Conservation (phyloP, 2,113 vertebrate genomes). For the Hippocampus comes region DNA sequence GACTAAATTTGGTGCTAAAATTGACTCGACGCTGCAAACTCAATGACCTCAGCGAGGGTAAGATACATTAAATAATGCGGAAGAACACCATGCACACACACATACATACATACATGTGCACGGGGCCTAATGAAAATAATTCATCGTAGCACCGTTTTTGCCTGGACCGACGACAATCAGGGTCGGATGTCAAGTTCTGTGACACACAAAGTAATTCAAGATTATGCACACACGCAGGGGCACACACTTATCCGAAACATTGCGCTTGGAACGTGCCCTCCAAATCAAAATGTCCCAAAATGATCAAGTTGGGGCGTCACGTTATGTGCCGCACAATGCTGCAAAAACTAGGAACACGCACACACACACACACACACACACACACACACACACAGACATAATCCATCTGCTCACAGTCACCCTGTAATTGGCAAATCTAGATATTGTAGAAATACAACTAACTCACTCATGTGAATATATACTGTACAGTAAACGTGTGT, state of each 20-base stretch:
- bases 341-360: too few relatives aligned
- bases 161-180: too few relatives aligned
- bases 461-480: constrained; percentile 31
- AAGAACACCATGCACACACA: neutral
- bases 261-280: too few relatives aligned
- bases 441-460: constrained; percentile 55
- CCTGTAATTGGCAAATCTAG: constrained; percentile 60
- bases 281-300: constrained; percentile 25
- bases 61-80: constrained; percentile 3
- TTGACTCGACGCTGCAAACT: constrained; percentile 39
- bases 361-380: neutral
- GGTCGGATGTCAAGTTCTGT: too few relatives aligned
- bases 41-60: constrained; percentile 31
- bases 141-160: too few relatives aligned
- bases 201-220: too few relatives aligned
- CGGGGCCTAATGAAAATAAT: too few relatives aligned
- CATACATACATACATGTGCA: too few relatives aligned
- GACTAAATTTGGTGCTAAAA: constrained; percentile 49
- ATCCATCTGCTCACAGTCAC: constrained; percentile 13
- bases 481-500: neutral
- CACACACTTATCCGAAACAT: too few relatives aligned
- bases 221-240: too few relatives aligned
- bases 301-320: constrained; percentile 5
- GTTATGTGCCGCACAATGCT: too few relatives aligned
- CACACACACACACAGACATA: neutral